Evolutionary conservation across 2,888 invertebrate genomes (phyloP).

Genomic region (Coleophora deauratella): DNA sequence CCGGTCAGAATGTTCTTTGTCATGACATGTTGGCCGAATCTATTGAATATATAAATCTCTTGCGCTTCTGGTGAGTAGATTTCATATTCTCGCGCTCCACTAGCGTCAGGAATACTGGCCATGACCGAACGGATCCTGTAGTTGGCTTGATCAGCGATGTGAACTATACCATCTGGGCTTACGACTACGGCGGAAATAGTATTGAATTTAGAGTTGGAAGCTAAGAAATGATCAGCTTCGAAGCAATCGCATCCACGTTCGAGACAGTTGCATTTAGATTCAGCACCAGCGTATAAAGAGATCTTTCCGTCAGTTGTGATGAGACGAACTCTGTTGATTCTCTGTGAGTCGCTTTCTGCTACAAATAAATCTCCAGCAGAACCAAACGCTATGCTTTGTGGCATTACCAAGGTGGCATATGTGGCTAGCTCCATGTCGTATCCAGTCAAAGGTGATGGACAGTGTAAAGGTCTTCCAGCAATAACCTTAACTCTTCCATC

Average conservation of each 20-base stretch:
- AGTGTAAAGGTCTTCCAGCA: slow-evolving; percentile 94
- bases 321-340: slow-evolving; percentile 91
- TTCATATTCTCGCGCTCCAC: slow-evolving; percentile 89
- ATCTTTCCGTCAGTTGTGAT: slow-evolving; percentile 96
- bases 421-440: slow-evolving; percentile 91
- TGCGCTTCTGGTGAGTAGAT: slow-evolving; percentile 96
- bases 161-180: slow-evolving; percentile 94
- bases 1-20: slow-evolving; percentile 97
- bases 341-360: slow-evolving; percentile 96
- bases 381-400: slow-evolving; percentile 95
- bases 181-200: slow-evolving; percentile 94
- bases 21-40: slow-evolving; percentile 95
- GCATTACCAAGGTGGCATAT: slow-evolving; percentile 92
- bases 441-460: slow-evolving; percentile 86
- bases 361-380: slow-evolving; percentile 94
- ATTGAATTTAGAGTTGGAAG: slow-evolving; percentile 94
- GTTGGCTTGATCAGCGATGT: slow-evolving; percentile 96
- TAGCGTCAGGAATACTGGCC: slow-evolving; percentile 91
- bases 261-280: slow-evolving; percentile 94
- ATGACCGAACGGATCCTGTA: slow-evolving; percentile 90
- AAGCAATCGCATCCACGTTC: slow-evolving; percentile 94
- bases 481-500: slow-evolving; percentile 94
- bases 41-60: slow-evolving; percentile 94
- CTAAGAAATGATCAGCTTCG: slow-evolving; percentile 92
- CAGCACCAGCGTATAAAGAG: slow-evolving; percentile 93